Evolutionary conservation across 2,797 vertebrate species (phyloP).

Genomic region (Okamejei kenojei): DNA sequence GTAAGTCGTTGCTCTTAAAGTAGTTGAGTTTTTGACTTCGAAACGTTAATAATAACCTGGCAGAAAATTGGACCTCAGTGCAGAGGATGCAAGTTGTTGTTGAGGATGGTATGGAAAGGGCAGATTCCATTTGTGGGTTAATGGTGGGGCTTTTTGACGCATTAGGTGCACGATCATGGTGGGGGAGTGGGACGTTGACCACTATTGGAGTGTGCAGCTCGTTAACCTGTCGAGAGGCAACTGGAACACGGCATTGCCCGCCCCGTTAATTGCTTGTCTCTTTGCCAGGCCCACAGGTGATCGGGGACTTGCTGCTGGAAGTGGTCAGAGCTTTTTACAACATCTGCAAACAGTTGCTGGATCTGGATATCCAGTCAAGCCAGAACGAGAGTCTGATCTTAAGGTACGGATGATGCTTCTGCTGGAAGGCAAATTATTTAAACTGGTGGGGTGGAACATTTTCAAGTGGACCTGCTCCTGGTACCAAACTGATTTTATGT

Average conservation of each 20-base stretch:
- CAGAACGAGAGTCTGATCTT: slow-evolving; percentile 69
- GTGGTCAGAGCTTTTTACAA: slow-evolving; percentile 82
- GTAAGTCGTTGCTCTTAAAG: background rate
- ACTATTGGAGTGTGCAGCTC: background rate
- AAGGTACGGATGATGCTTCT: slow-evolving; percentile 58
- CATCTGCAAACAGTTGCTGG: slow-evolving; percentile 76
- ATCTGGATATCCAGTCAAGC: slow-evolving; percentile 65
- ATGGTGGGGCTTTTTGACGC: background rate
- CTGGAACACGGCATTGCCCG: background rate
- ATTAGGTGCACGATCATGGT: background rate
- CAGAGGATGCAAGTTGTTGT: background rate
- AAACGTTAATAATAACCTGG: background rate
- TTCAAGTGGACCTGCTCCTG: background rate
- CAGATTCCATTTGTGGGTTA: background rate
- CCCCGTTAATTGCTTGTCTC: slow-evolving; percentile 36
- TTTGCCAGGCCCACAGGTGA: slow-evolving; percentile 70
- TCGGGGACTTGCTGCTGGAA: slow-evolving; percentile 79
- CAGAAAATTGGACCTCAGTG: background rate
- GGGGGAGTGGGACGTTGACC: background rate
- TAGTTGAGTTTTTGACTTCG: background rate
- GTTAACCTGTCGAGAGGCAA: background rate
- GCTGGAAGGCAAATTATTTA: background rate
- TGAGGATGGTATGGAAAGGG: background rate
- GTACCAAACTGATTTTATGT: background rate
- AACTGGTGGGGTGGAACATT: background rate